Percentiles rank a stretch among this genome's conserved stretches.
phyloP scores from a whole-genome alignment of 2,113 vertebrate genomes.

The Micronycteris hirsuta region DNA sequence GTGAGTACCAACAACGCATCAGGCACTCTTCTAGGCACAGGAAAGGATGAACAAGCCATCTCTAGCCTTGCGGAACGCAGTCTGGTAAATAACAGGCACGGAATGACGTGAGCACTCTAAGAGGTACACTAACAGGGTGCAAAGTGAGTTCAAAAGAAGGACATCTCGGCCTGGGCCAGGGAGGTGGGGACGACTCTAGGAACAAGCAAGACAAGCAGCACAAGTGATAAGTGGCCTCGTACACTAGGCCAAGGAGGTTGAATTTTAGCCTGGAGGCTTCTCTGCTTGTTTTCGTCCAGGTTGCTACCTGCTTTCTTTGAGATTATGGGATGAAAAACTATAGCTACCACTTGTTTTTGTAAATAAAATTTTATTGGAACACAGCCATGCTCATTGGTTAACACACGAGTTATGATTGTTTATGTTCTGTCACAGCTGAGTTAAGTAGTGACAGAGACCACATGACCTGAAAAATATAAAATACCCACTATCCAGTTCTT shows the following conservation, averaged over 20 bases:
- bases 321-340: not conserved
- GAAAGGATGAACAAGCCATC: not conserved
- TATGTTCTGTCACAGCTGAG: not conserved
- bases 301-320: conserved; percentile 11
- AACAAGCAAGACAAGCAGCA: not conserved
- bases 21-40: not conserved
- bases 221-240: not conserved
- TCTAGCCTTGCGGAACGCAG: not conserved
- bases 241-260: not conserved
- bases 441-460: not conserved
- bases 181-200: not conserved
- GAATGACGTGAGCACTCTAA: not conserved
- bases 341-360: not conserved
- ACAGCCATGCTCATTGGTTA: not conserved
- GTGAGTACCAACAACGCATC: not conserved
- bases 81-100: not conserved
- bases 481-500: not conserved
- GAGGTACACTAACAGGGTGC: not conserved
- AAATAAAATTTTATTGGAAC: conserved; percentile 57
- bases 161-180: not conserved
- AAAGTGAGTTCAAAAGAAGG: conserved; percentile 41
- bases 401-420: not conserved
- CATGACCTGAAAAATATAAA: not conserved
- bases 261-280: conserved; percentile 5
- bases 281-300: not conserved